Conservation (phyloP, 2,888 invertebrate genomes). For the Microctonus brassicae region DNA sequence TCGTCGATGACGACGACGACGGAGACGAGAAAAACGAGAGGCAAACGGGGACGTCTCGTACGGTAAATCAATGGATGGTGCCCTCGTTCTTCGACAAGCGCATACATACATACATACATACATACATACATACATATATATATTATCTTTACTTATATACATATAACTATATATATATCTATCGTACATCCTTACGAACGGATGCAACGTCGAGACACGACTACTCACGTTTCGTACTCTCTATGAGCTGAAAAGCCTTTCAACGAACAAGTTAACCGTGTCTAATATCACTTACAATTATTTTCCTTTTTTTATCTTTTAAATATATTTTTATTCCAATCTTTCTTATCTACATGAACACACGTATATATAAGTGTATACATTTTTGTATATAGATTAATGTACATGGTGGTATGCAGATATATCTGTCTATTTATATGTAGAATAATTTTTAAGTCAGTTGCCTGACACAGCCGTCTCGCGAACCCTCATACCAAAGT, state of each 20-base stretch:
- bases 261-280: conserved; percentile 15
- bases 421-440: not conserved
- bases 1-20: conserved; percentile 18
- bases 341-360: not conserved
- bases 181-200: conserved; percentile 6
- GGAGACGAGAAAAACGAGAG: not conserved
- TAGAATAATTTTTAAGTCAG: not conserved
- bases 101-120: conserved; percentile 13
- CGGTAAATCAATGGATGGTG: conserved; percentile 49
- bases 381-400: not conserved
- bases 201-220: conserved; percentile 15
- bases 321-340: not conserved
- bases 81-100: conserved; percentile 38
- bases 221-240: not conserved
- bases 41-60: conserved; percentile 29
- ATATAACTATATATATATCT: not conserved
- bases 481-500: not conserved
- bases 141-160: not conserved
- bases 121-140: not conserved
- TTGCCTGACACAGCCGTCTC: not conserved
- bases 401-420: not conserved
- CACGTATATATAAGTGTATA: no score
- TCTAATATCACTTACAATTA: conserved; percentile 9
- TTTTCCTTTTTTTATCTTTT: not conserved
- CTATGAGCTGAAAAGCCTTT: conserved; percentile 15